A percentile compares a stretch with the other conserved stretches of the same genome.
Conservation (phyloP, 2,113 vertebrate species). For the Rhombomys opimus region DNA sequence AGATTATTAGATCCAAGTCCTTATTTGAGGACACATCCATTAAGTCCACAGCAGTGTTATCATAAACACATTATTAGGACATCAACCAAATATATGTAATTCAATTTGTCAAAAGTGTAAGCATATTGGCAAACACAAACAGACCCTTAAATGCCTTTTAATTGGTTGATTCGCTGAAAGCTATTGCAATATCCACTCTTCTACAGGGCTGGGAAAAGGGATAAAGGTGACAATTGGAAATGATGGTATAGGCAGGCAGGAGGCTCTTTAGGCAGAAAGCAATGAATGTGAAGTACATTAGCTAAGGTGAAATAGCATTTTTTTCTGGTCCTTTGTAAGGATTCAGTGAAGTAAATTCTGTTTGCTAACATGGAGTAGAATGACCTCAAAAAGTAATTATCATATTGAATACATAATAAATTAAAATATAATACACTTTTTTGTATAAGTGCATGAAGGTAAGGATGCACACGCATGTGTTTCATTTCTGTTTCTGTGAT, state of each 20-base stretch:
- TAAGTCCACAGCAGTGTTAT: constrained; percentile 14
- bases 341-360: not conserved
- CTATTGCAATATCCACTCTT: not conserved
- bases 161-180: constrained; percentile 29
- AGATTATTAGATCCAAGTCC: constrained; percentile 60
- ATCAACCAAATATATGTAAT: constrained; percentile 43
- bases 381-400: not conserved
- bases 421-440: not conserved
- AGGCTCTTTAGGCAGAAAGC: not conserved
- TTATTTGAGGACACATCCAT: constrained; percentile 57
- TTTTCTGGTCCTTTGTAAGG: not conserved
- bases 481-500: not conserved
- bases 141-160: constrained; percentile 51
- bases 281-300: not conserved
- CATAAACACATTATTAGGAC: constrained; percentile 33
- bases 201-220: not conserved
- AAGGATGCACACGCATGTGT: not conserved
- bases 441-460: not conserved
- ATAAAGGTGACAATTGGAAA: not conserved
- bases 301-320: not conserved
- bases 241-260: not conserved
- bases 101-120: constrained; percentile 39
- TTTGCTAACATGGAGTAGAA: not conserved
- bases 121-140: constrained; percentile 47
- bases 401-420: not conserved